phyloP scores from a whole-genome alignment of 1,140 invertebrate genomes.

The Elymnias hypermnestra region DNA sequence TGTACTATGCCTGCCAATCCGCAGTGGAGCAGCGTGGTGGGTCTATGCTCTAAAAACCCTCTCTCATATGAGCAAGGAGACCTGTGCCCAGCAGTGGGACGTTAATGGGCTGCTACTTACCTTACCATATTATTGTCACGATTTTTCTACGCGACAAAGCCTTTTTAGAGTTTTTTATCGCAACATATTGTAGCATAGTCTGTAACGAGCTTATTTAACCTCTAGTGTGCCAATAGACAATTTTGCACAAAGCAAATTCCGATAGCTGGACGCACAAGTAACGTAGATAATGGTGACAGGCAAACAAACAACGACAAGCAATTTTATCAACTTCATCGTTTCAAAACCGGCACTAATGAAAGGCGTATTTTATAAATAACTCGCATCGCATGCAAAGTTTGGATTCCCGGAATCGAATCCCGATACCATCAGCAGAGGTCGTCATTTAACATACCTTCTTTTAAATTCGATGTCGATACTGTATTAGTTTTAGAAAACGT shows the following conservation, averaged over 20 bases:
- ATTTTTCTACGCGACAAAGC: no score
- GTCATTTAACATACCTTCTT: no score
- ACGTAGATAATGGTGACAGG: conserved; percentile 4
- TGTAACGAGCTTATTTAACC: neutral
- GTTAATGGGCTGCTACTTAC: no score
- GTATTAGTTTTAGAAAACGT: no score
- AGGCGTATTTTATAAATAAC: neutral
- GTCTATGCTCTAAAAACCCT: no score
- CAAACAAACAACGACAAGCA: conserved; percentile 2
- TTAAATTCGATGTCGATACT: no score
- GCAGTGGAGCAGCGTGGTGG: no score
- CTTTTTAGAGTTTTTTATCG: neutral
- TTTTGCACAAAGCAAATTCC: neutral
- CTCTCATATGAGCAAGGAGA: no score
- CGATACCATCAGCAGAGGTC: conserved; percentile 14
- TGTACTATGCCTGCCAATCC: no score
- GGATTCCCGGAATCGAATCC: conserved; percentile 7
- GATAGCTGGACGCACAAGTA: neutral
- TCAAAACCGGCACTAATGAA: conserved; percentile 2
- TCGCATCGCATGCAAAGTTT: conserved; percentile 6
- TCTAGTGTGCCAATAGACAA: neutral
- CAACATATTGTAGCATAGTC: neutral
- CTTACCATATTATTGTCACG: no score
- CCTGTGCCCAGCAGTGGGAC: no score
- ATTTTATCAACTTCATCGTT: conserved; percentile 1